phyloP scores from a whole-genome alignment of 2,113 vertebrate genomes.

The Elaphurus davidianus region DNA sequence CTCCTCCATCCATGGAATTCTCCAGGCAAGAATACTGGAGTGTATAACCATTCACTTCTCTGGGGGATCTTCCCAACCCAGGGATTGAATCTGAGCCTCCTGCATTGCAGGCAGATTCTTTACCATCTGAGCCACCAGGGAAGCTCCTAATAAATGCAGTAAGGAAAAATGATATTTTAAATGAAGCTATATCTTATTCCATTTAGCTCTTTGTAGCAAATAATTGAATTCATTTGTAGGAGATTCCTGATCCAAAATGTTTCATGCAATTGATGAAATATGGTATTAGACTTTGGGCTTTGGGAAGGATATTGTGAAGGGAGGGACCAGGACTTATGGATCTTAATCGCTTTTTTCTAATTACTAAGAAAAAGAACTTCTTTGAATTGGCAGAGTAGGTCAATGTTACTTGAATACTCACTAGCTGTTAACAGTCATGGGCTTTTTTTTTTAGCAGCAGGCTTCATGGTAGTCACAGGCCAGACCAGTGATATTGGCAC shows the following conservation, averaged over 20 bases:
- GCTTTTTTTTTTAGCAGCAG: neutral
- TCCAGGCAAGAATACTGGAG: neutral
- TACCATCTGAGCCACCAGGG: neutral
- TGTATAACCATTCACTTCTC: neutral
- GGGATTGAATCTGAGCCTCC: neutral
- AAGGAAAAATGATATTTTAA: neutral
- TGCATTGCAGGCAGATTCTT: neutral
- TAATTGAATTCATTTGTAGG: neutral
- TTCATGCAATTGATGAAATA: neutral
- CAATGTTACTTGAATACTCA: neutral
- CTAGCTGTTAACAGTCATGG: neutral
- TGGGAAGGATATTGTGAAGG: neutral
- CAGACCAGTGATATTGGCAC: neutral
- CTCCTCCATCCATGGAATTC: neutral
- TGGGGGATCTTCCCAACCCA: neutral
- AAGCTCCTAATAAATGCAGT: neutral
- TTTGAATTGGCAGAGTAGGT: neutral
- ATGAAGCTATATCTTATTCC: neutral
- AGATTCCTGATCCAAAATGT: neutral
- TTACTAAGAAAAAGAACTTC: neutral
- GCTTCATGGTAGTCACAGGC: neutral
- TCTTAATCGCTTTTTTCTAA: neutral
- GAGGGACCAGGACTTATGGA: neutral
- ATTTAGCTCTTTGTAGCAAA: neutral
- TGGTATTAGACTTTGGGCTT: neutral